Percentiles rank a stretch among this genome's conserved stretches.
These are phyloP conservation scores for Synanceia verrucosa DNA, from an alignment of 2,797 vertebrate genomes.

Conservation along the genomic window DNA sequence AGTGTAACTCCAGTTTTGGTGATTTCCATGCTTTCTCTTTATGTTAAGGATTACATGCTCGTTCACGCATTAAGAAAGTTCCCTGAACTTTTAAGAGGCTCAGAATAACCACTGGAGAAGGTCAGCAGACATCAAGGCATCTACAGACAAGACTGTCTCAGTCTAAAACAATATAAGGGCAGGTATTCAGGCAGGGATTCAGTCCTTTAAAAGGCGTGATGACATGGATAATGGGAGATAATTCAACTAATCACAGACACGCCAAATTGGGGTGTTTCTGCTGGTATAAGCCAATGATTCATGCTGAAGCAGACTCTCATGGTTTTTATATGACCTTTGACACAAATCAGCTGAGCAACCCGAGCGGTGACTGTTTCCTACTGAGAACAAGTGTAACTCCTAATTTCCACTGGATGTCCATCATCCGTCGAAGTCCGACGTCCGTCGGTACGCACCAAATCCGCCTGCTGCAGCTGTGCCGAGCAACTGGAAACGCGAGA, in stretches of 20 bases:
- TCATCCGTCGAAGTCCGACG: no score
- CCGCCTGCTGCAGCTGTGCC: no score
- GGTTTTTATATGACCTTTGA: neutral
- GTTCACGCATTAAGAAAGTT: neutral
- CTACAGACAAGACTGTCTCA: neutral
- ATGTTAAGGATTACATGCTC: conserved; percentile 6
- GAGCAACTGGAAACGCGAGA: no score
- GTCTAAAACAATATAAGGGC: neutral
- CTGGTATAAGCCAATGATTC: neutral
- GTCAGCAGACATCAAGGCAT: neutral
- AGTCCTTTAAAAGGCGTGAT: neutral
- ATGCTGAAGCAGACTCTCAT: neutral
- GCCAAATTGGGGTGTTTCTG: neutral
- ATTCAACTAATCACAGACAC: neutral
- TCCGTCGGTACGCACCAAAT: no score
- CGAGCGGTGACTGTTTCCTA: neutral
- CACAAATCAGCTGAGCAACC: conserved; percentile 20
- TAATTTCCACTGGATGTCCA: no score
- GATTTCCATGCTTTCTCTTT: conserved; percentile 3
- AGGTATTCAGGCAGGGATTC: rapidly evolving
- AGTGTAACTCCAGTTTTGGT: neutral
- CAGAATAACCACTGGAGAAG: neutral
- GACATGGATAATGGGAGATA: conserved; percentile 1
- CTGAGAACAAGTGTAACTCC: conserved; percentile 6
- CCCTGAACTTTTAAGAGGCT: conserved; percentile 5